Evolutionary conservation across 1,140 invertebrate species (phyloP).

Genomic region (Octopus sinensis): DNA sequence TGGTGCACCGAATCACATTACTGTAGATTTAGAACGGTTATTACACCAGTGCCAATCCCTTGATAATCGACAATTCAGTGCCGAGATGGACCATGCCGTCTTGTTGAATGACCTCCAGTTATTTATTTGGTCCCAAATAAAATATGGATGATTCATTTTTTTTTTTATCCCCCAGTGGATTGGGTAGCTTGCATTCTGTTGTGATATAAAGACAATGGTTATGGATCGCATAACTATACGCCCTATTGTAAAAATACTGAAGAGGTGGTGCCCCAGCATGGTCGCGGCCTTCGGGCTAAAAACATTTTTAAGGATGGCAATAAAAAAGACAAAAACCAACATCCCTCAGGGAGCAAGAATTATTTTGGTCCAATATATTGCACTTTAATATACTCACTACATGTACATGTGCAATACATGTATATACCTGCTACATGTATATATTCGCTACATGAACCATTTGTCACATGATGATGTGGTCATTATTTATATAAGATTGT

Average conservation of each 20-base stretch:
- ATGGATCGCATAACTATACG: not conserved
- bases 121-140: constrained; percentile 12
- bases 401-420: no score
- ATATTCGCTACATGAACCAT: no score
- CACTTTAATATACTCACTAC: no score
- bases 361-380: no score
- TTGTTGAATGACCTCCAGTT: constrained; percentile 20
- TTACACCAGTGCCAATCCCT: constrained; percentile 18
- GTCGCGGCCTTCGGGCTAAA: no score
- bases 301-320: no score
- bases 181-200: not conserved
- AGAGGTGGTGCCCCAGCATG: not conserved
- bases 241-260: not conserved
- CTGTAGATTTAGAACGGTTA: not conserved
- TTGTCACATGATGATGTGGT: no score
- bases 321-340: no score
- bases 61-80: constrained; percentile 15
- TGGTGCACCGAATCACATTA: constrained; percentile 28
- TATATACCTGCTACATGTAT: no score
- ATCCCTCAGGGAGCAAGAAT: no score
- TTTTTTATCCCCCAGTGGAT: no score
- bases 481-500: no score
- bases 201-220: not conserved
- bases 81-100: constrained; percentile 19
- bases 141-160: constrained; percentile 1